Evolutionary conservation across 2,113 vertebrate genomes (phyloP).

Genomic region (Microtus oregoni): DNA sequence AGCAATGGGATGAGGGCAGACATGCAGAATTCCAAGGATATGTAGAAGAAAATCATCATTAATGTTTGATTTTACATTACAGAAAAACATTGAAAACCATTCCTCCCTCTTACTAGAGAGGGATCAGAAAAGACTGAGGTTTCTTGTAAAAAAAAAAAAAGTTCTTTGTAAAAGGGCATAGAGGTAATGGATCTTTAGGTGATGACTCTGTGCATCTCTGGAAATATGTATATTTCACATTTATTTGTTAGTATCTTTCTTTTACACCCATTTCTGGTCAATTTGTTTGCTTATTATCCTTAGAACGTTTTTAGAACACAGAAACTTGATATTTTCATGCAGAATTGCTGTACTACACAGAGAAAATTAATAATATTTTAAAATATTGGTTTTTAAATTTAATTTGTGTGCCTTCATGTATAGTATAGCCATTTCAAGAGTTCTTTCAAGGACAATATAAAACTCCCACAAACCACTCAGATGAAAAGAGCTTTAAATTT

Average conservation of each 20-base stretch:
- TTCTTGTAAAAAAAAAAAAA: too few species aligned
- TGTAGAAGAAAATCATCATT: background rate
- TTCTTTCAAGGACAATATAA: background rate
- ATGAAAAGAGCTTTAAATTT: background rate
- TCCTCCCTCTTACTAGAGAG: background rate
- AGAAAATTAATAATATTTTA: background rate
- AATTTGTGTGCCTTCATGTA: background rate
- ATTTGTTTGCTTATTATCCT: background rate
- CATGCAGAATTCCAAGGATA: too few species aligned
- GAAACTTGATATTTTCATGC: background rate
- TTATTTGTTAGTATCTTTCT: too few species aligned
- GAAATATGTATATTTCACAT: background rate
- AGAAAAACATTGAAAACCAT: background rate
- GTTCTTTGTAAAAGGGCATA: background rate
- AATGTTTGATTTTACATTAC: background rate
- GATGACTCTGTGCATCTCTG: background rate
- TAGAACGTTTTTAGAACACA: background rate
- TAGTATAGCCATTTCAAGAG: background rate
- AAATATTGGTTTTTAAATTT: background rate
- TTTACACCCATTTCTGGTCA: background rate
- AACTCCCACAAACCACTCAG: background rate
- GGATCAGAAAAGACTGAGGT: fast-evolving
- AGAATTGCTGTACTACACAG: background rate
- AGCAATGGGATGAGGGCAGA: background rate
- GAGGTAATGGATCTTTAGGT: background rate